Conservation (phyloP, 2,888 invertebrate species). For the Tricholauxania praeusta region DNA sequence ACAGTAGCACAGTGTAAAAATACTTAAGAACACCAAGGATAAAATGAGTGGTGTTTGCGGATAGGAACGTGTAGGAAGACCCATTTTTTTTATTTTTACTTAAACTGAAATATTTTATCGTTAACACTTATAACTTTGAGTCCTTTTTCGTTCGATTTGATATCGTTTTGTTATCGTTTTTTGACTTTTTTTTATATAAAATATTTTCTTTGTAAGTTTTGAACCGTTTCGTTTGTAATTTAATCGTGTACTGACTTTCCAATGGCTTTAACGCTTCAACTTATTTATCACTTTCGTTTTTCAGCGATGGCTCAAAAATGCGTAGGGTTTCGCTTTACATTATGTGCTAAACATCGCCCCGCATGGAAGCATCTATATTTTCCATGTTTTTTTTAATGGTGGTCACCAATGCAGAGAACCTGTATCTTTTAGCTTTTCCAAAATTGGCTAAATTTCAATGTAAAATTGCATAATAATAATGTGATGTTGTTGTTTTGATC, state of each 20-base stretch:
- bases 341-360: too few relatives aligned
- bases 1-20: conserved; percentile 45
- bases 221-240: conserved; percentile 42
- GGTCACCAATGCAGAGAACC: conserved; percentile 46
- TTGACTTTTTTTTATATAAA: background rate
- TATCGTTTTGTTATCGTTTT: background rate
- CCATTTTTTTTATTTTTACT: background rate
- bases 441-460: conserved; percentile 44
- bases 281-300: conserved; percentile 43
- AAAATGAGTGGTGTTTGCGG: background rate
- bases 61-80: background rate
- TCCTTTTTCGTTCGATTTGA: background rate
- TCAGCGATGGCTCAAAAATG: conserved; percentile 10
- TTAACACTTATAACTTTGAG: background rate
- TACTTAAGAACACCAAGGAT: conserved; percentile 44
- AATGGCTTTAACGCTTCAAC: conserved; percentile 41
- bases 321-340: conserved; percentile 33
- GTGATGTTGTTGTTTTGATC: background rate
- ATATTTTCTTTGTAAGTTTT: background rate
- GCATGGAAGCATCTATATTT: too few relatives aligned
- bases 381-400: conserved; percentile 33
- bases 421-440: conserved; percentile 52
- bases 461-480: conserved; percentile 57
- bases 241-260: conserved; percentile 44
- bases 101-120: background rate